Base-by-base conservation (phyloP, 2,888 invertebrate genomes). In the Cheilosia scutellata region DNA sequence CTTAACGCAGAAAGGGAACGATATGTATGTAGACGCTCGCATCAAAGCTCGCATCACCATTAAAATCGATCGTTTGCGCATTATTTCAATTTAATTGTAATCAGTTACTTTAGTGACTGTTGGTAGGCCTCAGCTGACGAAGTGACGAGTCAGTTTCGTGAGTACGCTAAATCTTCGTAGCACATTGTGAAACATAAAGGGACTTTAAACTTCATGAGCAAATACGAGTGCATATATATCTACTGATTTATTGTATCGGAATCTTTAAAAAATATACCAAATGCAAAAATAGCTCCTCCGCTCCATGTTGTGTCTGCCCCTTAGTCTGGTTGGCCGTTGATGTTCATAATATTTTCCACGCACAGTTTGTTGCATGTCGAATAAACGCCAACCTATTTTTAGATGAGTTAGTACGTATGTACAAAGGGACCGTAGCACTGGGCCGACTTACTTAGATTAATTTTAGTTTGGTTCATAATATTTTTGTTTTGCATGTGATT, bases 311-410 rank as follows among this genome's bases (percentile, higher is more conserved):
- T 16, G 65, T 77, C 78, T 77, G 82, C 77, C 78, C 40, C 20
- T 40, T 29, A 57, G 83, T 78, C 83, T 74, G 74, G 44, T 31
- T 37, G 42, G 13, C 47, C 40, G 37, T 53, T 68, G 66, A 49
- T 68, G 53, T 78, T 84, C 58, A 65, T 49, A 70, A 75, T 79
- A 78, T 68, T 68, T 83, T 79, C 55, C 83, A 79, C 78, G 68
- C 78, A 74, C 42, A 49, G 63, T 65, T 63, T 79, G 68, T 65
- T 79, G 79, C 79, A 79, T 79, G 65, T 58, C 63, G 79, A 70
- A 78, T 40, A 60, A 31, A 27, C 51, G 83, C 72, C 68, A 51
- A 75, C 74, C 79, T 84, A 84, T 84, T 84, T 84, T 84, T 70
- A 70, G 79, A 74, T 79, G 79, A 79, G 79, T 84, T 79, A 74